These are phyloP conservation scores for Saiga tatarica DNA, from an alignment of 2,113 vertebrate genomes.

Conservation along the genomic window DNA sequence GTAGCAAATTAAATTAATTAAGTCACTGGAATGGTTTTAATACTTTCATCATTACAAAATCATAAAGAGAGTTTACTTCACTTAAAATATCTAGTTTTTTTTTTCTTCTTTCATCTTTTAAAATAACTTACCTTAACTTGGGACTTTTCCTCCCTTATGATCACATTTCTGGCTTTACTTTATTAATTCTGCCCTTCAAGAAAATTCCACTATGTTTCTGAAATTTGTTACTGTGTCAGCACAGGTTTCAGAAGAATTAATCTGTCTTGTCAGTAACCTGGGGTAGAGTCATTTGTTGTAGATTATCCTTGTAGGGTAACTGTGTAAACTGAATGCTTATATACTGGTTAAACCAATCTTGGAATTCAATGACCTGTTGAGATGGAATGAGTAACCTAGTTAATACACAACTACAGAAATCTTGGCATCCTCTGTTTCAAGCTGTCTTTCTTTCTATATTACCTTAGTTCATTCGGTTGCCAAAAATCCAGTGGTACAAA, in stretches of 20 bases:
- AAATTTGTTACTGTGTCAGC: not conserved
- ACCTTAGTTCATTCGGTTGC: not conserved
- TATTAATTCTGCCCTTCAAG: conserved; percentile 29
- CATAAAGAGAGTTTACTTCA: not conserved
- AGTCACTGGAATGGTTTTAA: conserved; percentile 49
- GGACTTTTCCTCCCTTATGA: not conserved
- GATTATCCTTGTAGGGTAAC: not conserved
- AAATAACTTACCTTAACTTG: not conserved
- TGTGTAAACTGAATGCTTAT: conserved; percentile 43
- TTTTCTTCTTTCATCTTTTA: conserved; percentile 41
- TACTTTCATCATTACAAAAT: conserved; percentile 71
- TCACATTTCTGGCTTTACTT: conserved; percentile 48
- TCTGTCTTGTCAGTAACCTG: conserved; percentile 4
- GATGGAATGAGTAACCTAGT: conserved; percentile 40
- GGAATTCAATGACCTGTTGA: conserved; percentile 29
- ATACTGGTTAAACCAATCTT: not conserved
- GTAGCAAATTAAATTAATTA: conserved; percentile 71
- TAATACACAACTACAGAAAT: conserved; percentile 25
- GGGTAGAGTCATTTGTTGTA: not conserved
- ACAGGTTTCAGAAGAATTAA: not conserved
- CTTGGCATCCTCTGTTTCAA: conserved; percentile 11
- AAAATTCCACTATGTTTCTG: conserved; percentile 18
- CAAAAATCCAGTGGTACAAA: conserved; percentile 37
- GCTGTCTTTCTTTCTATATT: not conserved
- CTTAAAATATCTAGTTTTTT: conserved; percentile 26